Percentiles rank a stretch among this genome's conserved stretches.
phyloP scores from a whole-genome alignment of 2,888 invertebrate species.

The Leucoptera coffeella region DNA sequence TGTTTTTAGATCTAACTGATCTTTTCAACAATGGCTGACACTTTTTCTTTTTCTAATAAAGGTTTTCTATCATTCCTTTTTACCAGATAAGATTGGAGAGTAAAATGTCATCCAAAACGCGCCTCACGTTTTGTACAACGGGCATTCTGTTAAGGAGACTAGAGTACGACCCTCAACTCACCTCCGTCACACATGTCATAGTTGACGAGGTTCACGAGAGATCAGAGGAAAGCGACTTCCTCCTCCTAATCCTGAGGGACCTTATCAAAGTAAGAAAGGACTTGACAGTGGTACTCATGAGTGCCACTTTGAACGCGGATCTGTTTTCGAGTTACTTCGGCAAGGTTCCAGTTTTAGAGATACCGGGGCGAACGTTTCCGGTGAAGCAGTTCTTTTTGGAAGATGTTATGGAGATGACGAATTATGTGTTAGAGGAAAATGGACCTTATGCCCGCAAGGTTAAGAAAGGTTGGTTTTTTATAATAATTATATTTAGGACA shows the following conservation, averaged over 20 bases:
- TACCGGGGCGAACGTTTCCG: slow-evolving; percentile 80
- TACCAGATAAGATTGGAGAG: slow-evolving; percentile 76
- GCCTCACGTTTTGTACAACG: slow-evolving; percentile 88
- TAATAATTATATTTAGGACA: too few relatives aligned
- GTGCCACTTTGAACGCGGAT: slow-evolving; percentile 83
- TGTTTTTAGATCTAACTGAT: too few relatives aligned
- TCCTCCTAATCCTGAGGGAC: slow-evolving; percentile 75
- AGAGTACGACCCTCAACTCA: slow-evolving; percentile 69
- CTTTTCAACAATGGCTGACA: too few relatives aligned
- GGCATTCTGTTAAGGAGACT: slow-evolving; percentile 83
- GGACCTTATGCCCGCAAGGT: slow-evolving; percentile 58
- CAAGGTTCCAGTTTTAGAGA: slow-evolving; percentile 70
- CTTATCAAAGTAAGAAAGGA: slow-evolving; percentile 66
- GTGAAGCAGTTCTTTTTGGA: slow-evolving; percentile 78
- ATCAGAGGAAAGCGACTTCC: slow-evolving; percentile 85
- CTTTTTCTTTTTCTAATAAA: too few relatives aligned
- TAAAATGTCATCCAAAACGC: slow-evolving; percentile 68
- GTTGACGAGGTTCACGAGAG: slow-evolving; percentile 93
- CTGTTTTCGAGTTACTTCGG: slow-evolving; percentile 81
- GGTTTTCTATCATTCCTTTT: too few relatives aligned
- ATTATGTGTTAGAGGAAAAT: slow-evolving; percentile 42
- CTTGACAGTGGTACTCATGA: slow-evolving; percentile 85
- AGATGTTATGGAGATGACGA: slow-evolving; percentile 64
- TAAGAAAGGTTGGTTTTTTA: slow-evolving; percentile 44
- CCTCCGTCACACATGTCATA: slow-evolving; percentile 74